Evolutionary conservation across 2,888 invertebrate species (phyloP).

Genomic region (Chloromyia formosa): DNA sequence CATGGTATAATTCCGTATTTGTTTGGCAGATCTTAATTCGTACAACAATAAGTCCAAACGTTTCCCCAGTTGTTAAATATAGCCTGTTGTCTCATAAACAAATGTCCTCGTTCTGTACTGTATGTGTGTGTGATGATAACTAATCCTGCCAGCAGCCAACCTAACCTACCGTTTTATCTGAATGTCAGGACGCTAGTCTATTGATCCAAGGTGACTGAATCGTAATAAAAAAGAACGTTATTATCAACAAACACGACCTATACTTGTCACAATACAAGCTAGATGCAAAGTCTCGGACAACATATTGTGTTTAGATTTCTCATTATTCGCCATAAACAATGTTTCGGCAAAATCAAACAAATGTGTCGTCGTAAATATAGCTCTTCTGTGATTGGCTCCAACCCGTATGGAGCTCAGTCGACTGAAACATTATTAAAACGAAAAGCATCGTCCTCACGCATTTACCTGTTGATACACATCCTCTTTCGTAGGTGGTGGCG

Average conservation of each 20-base stretch:
- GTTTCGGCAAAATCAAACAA: conserved; percentile 40
- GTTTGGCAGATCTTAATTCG: no score
- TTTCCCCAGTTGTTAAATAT: background rate
- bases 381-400: conserved; percentile 36
- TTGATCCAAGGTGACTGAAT: conserved; percentile 39
- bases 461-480: conserved; percentile 38
- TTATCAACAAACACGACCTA: conserved; percentile 31
- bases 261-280: background rate
- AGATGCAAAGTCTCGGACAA: conserved; percentile 3
- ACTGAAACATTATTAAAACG: conserved; percentile 40
- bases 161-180: conserved; percentile 30
- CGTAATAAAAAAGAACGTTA: conserved; percentile 41
- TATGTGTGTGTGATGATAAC: conserved; percentile 18
- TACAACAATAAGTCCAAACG: no score
- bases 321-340: conserved; percentile 38
- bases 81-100: background rate
- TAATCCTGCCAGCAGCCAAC: background rate
- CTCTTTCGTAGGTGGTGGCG: conserved; percentile 29
- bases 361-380: conserved; percentile 35
- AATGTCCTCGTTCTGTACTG: conserved; percentile 5
- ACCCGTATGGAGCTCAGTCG: conserved; percentile 15
- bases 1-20: no score
- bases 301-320: conserved; percentile 40
- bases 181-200: conserved; percentile 1
- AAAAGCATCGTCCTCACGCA: conserved; percentile 18